Percentiles rank a stretch among this genome's conserved stretches.
Conservation (phyloP, 2,888 invertebrate species). For the Fragum sueziense region DNA sequence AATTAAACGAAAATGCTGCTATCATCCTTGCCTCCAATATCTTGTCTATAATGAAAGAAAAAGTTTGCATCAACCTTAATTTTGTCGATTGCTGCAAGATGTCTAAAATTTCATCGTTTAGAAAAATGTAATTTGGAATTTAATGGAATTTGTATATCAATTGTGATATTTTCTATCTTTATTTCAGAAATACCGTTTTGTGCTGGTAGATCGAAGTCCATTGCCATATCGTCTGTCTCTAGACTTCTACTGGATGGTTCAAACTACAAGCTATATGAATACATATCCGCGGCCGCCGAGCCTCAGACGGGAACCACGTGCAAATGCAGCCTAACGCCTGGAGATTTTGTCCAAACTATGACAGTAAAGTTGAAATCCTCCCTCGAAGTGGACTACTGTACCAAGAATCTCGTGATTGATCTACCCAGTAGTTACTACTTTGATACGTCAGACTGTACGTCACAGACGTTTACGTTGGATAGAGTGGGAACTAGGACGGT, state of each 20-base stretch:
- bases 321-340: background rate
- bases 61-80: too few species aligned
- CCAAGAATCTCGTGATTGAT: background rate
- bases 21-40: too few species aligned
- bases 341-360: background rate
- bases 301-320: background rate
- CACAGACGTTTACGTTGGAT: background rate
- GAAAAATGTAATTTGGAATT: too few species aligned
- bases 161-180: background rate
- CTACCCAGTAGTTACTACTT: background rate
- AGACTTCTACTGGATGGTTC: conserved; percentile 6
- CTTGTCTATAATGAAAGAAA: too few species aligned
- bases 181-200: conserved; percentile 12
- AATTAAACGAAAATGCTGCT: too few species aligned
- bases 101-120: too few species aligned
- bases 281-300: background rate
- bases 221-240: background rate
- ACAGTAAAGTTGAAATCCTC: background rate
- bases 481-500: background rate
- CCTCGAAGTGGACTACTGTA: background rate
- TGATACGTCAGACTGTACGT: background rate
- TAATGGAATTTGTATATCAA: too few species aligned
- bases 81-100: too few species aligned
- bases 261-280: background rate
- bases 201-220: background rate